Percentiles rank a stretch among this genome's conserved stretches.
Evolutionary conservation across 1,140 invertebrate species (phyloP).

Genomic region (Dryas iulia): DNA sequence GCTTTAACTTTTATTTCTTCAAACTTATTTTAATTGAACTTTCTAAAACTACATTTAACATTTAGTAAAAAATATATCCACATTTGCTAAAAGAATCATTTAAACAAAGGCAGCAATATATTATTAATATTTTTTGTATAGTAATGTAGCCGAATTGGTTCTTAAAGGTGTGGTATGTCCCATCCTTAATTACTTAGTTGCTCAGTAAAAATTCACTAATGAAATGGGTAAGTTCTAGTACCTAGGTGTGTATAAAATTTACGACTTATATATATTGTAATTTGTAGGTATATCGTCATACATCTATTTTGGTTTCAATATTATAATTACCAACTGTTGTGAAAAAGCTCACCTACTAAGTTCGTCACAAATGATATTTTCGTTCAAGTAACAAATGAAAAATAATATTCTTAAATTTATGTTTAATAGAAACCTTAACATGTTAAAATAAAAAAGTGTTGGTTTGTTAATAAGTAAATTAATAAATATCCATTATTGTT

Average conservation of each 20-base stretch:
- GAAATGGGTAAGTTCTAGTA: conserved; percentile 9
- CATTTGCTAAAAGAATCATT: too few species aligned
- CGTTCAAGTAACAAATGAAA: too few species aligned
- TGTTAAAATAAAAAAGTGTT: too few species aligned
- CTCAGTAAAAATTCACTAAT: conserved; percentile 13
- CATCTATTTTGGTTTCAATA: background rate
- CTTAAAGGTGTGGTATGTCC: background rate
- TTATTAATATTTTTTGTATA: background rate
- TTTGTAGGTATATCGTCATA: background rate
- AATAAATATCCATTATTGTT: background rate
- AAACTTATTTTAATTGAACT: too few species aligned
- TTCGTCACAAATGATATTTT: background rate
- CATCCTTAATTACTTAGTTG: conserved; percentile 14
- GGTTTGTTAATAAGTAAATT: background rate
- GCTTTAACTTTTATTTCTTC: too few species aligned
- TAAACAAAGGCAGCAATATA: too few species aligned
- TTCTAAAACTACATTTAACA: too few species aligned
- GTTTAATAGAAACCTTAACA: too few species aligned
- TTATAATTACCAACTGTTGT: background rate
- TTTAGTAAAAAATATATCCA: too few species aligned
- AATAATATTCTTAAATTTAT: too few species aligned
- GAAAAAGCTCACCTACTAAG: background rate
- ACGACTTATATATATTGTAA: background rate
- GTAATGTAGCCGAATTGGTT: background rate
- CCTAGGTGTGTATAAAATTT: conserved; percentile 8